These are phyloP conservation scores for Petrocephalus sullivani DNA, from an alignment of 2,797 vertebrate species.

Conservation along the genomic window DNA sequence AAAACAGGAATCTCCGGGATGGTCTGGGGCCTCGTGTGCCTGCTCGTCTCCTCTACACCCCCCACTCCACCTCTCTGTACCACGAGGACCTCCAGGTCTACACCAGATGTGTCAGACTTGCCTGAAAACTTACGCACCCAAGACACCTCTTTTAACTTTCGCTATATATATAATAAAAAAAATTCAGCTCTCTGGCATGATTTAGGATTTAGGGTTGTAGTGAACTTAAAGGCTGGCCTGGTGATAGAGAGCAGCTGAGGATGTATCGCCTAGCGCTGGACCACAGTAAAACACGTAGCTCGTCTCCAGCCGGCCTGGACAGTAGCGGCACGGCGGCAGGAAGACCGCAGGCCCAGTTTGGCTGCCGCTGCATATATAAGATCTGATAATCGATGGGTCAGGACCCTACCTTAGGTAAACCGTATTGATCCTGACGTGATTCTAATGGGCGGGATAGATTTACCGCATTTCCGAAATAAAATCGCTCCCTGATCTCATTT, in stretches of 20 bases:
- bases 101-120: conserved; percentile 30
- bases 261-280: no score
- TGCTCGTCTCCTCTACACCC: background rate
- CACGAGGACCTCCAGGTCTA: background rate
- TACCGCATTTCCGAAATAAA: conserved; percentile 38
- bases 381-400: background rate
- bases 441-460: conserved; percentile 33
- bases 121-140: conserved; percentile 33
- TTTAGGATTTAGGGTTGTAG: conserved; percentile 56
- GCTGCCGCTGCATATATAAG: background rate
- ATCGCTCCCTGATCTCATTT: conserved; percentile 32
- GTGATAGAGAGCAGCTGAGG: conserved; percentile 41
- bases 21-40: background rate
- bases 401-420: background rate
- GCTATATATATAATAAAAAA: background rate
- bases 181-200: conserved; percentile 48
- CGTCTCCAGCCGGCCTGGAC: conserved; percentile 61
- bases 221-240: conserved; percentile 18
- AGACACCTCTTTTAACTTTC: conserved; percentile 28
- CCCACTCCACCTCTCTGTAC: background rate
- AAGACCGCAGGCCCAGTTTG: background rate
- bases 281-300: conserved; percentile 52
- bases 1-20: background rate
- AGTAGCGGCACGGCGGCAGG: background rate
- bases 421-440: background rate